These are phyloP conservation scores for Picathartes gymnocephalus DNA, from an alignment of 2,113 vertebrate genomes.

Conservation along the genomic window DNA sequence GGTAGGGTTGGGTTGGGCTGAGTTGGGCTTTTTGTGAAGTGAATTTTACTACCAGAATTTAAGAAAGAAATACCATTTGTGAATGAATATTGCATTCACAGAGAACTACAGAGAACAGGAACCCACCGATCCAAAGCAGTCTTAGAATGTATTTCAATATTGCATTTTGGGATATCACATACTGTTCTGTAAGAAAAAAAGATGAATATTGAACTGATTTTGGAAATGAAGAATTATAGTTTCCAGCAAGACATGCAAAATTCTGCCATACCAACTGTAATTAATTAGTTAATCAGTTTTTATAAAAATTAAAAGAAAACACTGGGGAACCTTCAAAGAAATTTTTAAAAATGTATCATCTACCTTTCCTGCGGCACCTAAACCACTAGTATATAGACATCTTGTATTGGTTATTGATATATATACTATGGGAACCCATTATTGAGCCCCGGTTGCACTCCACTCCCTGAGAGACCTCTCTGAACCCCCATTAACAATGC, in stretches of 20 bases:
- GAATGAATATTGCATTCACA: not conserved
- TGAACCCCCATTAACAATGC: not conserved
- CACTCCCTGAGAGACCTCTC: not conserved
- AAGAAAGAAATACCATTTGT: not conserved
- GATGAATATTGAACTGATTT: not conserved
- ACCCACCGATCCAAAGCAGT: not conserved
- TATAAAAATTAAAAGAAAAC: not conserved
- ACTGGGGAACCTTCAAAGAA: not conserved
- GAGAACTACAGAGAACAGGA: not conserved
- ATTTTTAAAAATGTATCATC: not conserved
- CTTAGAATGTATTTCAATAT: not conserved
- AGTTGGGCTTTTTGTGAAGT: not conserved
- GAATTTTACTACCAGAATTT: not conserved
- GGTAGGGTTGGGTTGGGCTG: not conserved
- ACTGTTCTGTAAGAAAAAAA: not conserved
- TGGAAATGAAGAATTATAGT: not conserved
- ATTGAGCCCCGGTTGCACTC: not conserved
- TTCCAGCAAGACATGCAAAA: not conserved
- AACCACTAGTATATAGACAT: not conserved
- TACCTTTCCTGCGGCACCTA: not conserved
- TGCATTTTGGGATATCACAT: not conserved
- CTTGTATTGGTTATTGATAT: not conserved
- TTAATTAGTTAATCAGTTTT: not conserved
- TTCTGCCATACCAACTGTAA: not conserved
- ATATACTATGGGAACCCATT: not conserved